phyloP scores from a whole-genome alignment of 2,888 invertebrate species.

The Paralinhomoeus sp. region DNA sequence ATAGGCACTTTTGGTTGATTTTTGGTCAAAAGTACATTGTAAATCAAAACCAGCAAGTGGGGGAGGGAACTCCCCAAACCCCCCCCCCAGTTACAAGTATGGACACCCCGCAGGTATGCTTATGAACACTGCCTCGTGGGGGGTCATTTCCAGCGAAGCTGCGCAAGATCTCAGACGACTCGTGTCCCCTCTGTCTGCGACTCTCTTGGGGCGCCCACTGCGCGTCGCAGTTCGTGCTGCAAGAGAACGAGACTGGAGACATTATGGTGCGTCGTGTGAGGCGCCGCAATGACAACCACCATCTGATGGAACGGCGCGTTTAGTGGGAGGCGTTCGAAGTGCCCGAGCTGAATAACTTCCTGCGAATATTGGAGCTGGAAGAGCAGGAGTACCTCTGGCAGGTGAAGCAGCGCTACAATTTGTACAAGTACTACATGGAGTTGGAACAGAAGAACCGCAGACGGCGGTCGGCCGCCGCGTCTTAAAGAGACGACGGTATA shows the following conservation, averaged over 20 bases:
- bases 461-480: too few species aligned
- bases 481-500: too few species aligned
- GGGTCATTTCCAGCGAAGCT: constrained; percentile 25
- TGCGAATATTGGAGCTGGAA: constrained; percentile 34
- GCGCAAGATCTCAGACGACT: constrained; percentile 31
- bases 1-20: too few species aligned
- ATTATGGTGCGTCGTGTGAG: constrained; percentile 34
- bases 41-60: too few species aligned
- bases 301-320: constrained; percentile 6
- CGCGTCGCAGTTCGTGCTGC: constrained; percentile 31
- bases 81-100: too few species aligned
- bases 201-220: constrained; percentile 29
- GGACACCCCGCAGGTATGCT: too few species aligned
- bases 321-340: constrained; percentile 38
- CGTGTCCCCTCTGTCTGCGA: constrained; percentile 31
- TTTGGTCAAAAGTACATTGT: too few species aligned
- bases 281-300: too few species aligned
- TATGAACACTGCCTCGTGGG: too few species aligned
- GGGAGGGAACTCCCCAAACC: too few species aligned
- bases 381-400: constrained; percentile 33
- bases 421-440: constrained; percentile 9
- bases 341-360: constrained; percentile 36
- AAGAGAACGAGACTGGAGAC: constrained; percentile 37
- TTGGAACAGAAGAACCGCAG: constrained; percentile 2
- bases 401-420: constrained; percentile 30